Conservation (phyloP, 2,888 invertebrate species). For the Heliconius hortense region DNA sequence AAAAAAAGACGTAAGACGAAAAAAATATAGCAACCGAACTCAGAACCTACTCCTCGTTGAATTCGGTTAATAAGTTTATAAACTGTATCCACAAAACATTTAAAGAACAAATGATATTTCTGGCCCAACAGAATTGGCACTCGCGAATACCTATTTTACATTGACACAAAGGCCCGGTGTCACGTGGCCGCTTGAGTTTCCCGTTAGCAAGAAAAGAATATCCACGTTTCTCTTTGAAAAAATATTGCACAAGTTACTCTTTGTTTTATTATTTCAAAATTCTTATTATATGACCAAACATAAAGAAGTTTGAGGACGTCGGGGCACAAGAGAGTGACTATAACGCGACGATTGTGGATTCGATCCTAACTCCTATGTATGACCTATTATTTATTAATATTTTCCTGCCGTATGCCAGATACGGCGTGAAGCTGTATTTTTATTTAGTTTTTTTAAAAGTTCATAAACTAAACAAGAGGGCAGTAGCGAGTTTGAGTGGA, state of each 20-base stretch:
- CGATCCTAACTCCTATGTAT: too few species aligned
- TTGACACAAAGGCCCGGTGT: background rate
- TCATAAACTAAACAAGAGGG: slow-evolving; percentile 9
- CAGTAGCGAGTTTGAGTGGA: slow-evolving; percentile 25
- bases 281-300: slow-evolving; percentile 27
- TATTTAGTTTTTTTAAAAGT: background rate
- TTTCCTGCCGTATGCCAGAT: too few species aligned
- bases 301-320: slow-evolving; percentile 4
- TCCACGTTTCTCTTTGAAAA: slow-evolving; percentile 31
- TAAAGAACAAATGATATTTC: background rate
- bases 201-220: slow-evolving; percentile 14
- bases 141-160: background rate
- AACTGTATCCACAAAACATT: background rate
- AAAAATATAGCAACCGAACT: too few species aligned
- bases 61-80: background rate
- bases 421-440: too few species aligned
- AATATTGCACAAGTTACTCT: slow-evolving; percentile 22
- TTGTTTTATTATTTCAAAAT: slow-evolving; percentile 22
- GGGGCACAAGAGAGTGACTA: too few species aligned
- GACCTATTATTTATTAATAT: too few species aligned
- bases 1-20: too few species aligned
- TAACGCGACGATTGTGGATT: too few species aligned
- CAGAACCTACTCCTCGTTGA: too few species aligned
- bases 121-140: background rate
- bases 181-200: slow-evolving; percentile 15